Base-by-base conservation (phyloP, 2,888 invertebrate genomes). In the Heliconius hortense region DNA sequence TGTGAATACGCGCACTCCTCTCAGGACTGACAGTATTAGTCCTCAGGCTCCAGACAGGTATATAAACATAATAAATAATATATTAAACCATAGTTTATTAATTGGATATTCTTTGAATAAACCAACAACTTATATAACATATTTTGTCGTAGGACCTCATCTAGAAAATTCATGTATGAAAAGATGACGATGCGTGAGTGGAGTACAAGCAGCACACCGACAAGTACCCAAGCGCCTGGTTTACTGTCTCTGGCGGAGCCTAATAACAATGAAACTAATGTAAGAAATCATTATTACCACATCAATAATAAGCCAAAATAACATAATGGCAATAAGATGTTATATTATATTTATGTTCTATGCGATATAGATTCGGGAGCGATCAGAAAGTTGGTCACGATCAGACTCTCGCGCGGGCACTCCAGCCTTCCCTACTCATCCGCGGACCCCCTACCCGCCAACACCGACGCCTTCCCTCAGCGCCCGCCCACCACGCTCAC, bases 371-470 rank as follows among this genome's bases (percentile, higher is more conserved):
- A 83, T 80, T 81, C 95, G 96, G 70, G 95, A 96, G 82, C 96
- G 97, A 79, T 95, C 96, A 26, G 95, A 95, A 82, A 96, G 95
- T 83, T 96, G 96, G 87, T 96, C 96, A 94, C 95, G 96, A 79
- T 91, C 95, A 75, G 89, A 94, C 82, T 95, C 96, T 67, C 95
- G 97, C 77, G 97, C 98, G 39, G 97, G 97, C 88, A 98, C 98
- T 31, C 98, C 99, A 64, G 97, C 97, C 74, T 99, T 99, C 94
- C 98, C 99, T 77, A 97, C 98, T 74, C 97, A 97, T 84, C 98
- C 98, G 76, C 96, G 97, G 83, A 98, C 98, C 11, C 98, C 98
- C 21, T 97, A 97, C 93, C 96, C 96, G 81, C 97, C 97, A 85
- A 96, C 97, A 85, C 95, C 96, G 67, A 95, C 96, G 76, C 95